phyloP scores from a whole-genome alignment of 64 coral and sea anemone genomes.

The Actinia equina region DNA sequence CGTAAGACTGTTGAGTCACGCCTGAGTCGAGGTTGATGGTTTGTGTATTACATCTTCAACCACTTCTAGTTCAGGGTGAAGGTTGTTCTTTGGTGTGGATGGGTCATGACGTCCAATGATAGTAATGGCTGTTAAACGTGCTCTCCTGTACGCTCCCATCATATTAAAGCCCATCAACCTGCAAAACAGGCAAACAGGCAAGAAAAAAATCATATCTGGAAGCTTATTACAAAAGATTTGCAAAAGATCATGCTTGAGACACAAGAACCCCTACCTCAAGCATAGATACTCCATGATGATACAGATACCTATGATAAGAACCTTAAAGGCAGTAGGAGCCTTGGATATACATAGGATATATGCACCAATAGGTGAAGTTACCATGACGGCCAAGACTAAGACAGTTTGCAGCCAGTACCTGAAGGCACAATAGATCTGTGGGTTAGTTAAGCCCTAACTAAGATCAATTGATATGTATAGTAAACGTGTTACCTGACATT shows the following conservation, averaged over 20 bases:
- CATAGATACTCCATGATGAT: constrained; percentile 67
- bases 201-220: not conserved
- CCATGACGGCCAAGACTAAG: constrained; percentile 57
- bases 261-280: constrained; percentile 35
- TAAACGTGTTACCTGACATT: constrained; percentile 43
- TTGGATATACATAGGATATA: constrained; percentile 59
- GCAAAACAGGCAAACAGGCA: not conserved
- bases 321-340: constrained; percentile 48
- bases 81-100: not conserved
- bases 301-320: constrained; percentile 52
- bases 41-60: not conserved
- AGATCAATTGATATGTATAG: too few relatives aligned
- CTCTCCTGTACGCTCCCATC: constrained; percentile 61
- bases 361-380: constrained; percentile 68
- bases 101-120: constrained; percentile 37
- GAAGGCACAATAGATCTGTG: not conserved
- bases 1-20: not conserved
- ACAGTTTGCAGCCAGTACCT: constrained; percentile 75
- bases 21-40: not conserved
- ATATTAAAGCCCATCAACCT: constrained; percentile 88
- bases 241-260: not conserved
- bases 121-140: constrained; percentile 66
- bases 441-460: too few relatives aligned
- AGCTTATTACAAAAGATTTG: not conserved
- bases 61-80: not conserved